Percentiles rank a stretch among this genome's conserved stretches.
phyloP scores from a whole-genome alignment of 2,113 vertebrate genomes.

The Cisticola juncidis region DNA sequence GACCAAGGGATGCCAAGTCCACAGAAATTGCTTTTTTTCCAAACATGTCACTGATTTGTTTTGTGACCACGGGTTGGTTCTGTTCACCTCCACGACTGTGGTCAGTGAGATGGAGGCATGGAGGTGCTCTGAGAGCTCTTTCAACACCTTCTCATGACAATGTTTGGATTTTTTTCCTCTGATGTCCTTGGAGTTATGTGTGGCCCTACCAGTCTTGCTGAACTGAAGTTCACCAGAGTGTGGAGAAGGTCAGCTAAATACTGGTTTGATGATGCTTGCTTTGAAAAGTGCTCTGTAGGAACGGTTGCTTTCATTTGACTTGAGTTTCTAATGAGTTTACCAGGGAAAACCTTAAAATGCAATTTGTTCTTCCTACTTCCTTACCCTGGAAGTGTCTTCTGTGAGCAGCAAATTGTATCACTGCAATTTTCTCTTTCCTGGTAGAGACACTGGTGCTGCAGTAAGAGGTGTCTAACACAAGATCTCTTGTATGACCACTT shows the following conservation, averaged over 20 bases:
- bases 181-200: background rate
- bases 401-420: background rate
- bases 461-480: background rate
- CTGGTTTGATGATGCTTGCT: background rate
- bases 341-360: background rate
- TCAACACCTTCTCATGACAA: fast-evolving
- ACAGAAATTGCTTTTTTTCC: background rate
- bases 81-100: fast-evolving
- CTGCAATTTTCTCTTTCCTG: background rate
- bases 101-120: fast-evolving
- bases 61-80: background rate
- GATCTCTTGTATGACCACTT: background rate
- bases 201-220: background rate
- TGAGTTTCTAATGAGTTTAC: background rate
- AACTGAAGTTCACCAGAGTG: background rate
- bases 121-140: background rate
- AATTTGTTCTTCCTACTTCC: background rate
- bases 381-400: background rate
- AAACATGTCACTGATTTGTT: fast-evolving
- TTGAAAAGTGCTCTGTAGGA: background rate
- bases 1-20: background rate
- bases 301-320: background rate
- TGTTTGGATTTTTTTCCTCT: background rate
- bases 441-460: background rate
- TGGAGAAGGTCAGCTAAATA: background rate